Evolutionary conservation across 1,140 invertebrate genomes (phyloP).

Genomic region (Zaprionus ornatus): DNA sequence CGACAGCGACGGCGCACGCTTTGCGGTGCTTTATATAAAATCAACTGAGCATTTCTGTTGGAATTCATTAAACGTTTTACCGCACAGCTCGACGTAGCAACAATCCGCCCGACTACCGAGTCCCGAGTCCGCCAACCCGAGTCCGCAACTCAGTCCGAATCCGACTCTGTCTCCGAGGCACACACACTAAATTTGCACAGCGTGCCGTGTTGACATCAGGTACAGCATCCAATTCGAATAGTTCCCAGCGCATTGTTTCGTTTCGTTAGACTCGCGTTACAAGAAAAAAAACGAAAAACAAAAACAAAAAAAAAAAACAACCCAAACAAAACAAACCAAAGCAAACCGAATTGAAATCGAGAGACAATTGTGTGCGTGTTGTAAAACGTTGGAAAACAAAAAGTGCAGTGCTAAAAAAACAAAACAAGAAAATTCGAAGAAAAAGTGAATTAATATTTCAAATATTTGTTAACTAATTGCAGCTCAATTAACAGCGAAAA

Average conservation of each 20-base stretch:
- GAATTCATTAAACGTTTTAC: slow-evolving; percentile 84
- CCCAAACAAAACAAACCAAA: slow-evolving; percentile 2
- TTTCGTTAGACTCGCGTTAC: slow-evolving; percentile 41
- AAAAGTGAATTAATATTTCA: slow-evolving; percentile 51
- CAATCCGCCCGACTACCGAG: slow-evolving; percentile 18
- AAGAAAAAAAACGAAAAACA: slow-evolving; percentile 6
- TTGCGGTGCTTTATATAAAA: slow-evolving; percentile 82
- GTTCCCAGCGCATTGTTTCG: slow-evolving; percentile 32
- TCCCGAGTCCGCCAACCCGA: slow-evolving; percentile 21
- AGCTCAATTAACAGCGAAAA: slow-evolving; percentile 44
- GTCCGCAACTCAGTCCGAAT: slow-evolving; percentile 16
- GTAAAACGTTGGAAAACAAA: background rate
- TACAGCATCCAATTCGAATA: slow-evolving; percentile 30
- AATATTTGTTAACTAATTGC: slow-evolving; percentile 80
- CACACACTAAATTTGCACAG: background rate
- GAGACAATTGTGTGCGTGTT: slow-evolving; percentile 13
- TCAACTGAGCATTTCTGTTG: slow-evolving; percentile 83
- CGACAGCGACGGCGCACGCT: slow-evolving; percentile 54
- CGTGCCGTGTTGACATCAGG: slow-evolving; percentile 18
- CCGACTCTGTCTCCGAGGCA: background rate
- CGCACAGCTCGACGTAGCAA: slow-evolving; percentile 68
- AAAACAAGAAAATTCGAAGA: slow-evolving; percentile 25
- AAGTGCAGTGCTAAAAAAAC: slow-evolving; percentile 60
- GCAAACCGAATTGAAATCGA: background rate
- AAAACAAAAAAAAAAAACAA: slow-evolving; percentile 24